Evolutionary conservation across 2,797 vertebrate genomes (phyloP).

Genomic region (Hemibagrus guttatus): DNA sequence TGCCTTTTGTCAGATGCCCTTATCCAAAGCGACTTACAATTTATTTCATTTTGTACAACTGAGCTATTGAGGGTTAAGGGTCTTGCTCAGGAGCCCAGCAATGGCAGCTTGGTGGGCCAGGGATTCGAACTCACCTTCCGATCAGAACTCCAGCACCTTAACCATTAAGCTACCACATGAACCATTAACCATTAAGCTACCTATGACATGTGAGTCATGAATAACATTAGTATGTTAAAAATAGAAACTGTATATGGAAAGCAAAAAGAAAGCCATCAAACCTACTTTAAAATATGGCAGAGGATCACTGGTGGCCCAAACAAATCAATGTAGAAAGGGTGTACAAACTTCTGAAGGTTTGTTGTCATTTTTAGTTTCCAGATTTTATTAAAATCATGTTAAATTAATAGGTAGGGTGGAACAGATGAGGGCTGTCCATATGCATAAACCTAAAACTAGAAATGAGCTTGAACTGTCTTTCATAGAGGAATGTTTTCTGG

Average conservation of each 20-base stretch:
- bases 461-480: background rate
- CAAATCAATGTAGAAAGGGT: background rate
- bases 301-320: background rate
- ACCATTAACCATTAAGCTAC: no score
- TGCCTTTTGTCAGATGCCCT: background rate
- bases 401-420: background rate
- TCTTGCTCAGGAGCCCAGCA: no score
- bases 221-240: background rate
- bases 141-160: no score
- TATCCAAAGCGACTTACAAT: no score
- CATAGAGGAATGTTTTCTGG: background rate
- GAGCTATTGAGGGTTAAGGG: no score
- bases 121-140: no score
- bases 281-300: conserved; percentile 3
- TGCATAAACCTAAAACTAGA: background rate
- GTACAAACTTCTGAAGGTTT: no score
- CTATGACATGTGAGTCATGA: no score
- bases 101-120: no score
- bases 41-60: no score
- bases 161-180: no score
- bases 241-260: background rate
- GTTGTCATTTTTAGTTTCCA: background rate
- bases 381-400: background rate
- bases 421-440: background rate
- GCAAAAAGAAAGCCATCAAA: background rate